These are phyloP conservation scores for Mus pahari DNA, from an alignment of 2,113 vertebrate species.

Conservation along the genomic window DNA sequence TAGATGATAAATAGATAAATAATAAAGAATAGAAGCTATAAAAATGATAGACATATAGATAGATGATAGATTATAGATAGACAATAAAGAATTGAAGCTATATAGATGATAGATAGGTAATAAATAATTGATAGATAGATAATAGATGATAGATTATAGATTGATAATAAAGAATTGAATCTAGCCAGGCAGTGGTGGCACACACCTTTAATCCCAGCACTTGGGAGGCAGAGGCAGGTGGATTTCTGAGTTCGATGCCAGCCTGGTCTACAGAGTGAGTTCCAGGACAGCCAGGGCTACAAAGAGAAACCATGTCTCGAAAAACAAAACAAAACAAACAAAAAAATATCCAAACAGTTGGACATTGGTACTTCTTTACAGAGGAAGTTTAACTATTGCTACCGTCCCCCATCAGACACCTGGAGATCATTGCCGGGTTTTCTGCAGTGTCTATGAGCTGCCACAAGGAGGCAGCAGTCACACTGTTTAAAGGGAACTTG, in stretches of 20 bases:
- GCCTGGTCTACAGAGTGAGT: too few species aligned
- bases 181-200: too few species aligned
- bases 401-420: accelerated
- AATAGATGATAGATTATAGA: background rate
- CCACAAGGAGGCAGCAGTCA: conserved; percentile 34
- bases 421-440: background rate
- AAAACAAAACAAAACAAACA: background rate
- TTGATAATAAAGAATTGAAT: background rate
- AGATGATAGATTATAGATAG: too few species aligned
- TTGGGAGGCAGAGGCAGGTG: too few species aligned
- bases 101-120: background rate
- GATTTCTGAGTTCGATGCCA: too few species aligned
- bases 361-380: accelerated
- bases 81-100: background rate
- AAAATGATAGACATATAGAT: too few species aligned
- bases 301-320: too few species aligned
- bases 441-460: accelerated
- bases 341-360: background rate
- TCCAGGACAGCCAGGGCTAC: too few species aligned
- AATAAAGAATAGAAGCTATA: too few species aligned
- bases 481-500: background rate
- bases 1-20: background rate
- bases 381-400: accelerated
- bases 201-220: too few species aligned
- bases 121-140: background rate